Evolutionary conservation across 1,140 invertebrate genomes (phyloP), one percentile per base, ranked within the genome.

Genomic region (Monomorium pharaonis): DNA sequence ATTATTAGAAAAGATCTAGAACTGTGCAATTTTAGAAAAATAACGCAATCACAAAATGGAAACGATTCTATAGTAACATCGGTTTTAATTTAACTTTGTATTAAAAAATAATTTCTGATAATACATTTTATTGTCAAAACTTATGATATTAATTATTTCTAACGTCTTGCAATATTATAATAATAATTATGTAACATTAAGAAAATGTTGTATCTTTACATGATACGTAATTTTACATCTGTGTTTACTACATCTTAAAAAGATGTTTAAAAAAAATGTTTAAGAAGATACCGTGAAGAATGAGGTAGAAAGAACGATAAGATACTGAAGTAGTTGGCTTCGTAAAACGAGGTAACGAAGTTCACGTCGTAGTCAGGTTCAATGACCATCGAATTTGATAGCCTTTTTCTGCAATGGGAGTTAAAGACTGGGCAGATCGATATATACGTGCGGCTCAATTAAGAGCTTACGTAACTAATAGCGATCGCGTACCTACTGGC

Each of bases 401-500:
- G 65, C 37, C 37, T 72, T 58, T 62, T 47, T 74, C 44, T 67
- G 27, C 44, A 78, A 70, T 3, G 14, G 18, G 21, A 72, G 47
- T 69, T 83, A 72, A 42, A 58, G 49, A 44, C 24, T 49, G 51
- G 24, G n/a, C 51, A 47, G 33, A 47, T 47, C 47, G 33, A 81
- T 83, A 47, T 83, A 49, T 74, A 74, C 27, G 49, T 42, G 65
- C 33, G 9, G 67, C 51, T 33, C 70, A 83, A 83, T 83, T 74
- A 83, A 83, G 67, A 44, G 51, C 78, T 83, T 83, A 83, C 67
- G 78, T 83, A 83, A 83, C 78, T 83, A 83, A 83, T 80, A 80
- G 77, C 44, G 27, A 74, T 58, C 78, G 67, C 49, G 63, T 56
- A 67, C 60, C 63, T 69, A 56, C 42, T 44, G 33, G 24, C 30